Conservation (phyloP, 2,113 vertebrate species). For the Brachyhypopomus gauderio region DNA sequence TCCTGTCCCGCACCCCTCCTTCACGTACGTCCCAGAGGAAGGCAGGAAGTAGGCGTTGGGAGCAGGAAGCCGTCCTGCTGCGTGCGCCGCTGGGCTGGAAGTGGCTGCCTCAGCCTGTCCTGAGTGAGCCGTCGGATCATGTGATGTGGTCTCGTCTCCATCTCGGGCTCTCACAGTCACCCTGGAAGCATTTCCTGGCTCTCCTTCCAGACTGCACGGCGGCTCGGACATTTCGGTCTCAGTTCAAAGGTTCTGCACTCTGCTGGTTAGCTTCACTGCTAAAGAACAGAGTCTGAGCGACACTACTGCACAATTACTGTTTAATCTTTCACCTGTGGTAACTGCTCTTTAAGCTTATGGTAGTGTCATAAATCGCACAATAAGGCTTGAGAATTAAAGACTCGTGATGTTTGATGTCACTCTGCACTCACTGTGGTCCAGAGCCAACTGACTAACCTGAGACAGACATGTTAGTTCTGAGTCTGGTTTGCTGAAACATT, state of each 20-base stretch:
- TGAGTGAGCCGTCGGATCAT: constrained; percentile 58
- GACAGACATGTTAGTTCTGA: no score
- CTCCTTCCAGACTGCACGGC: constrained; percentile 35
- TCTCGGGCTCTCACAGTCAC: constrained; percentile 45
- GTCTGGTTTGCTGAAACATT: no score
- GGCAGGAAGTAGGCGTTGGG: neutral
- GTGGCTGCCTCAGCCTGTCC: constrained; percentile 32
- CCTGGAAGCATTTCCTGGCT: constrained; percentile 64
- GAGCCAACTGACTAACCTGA: no score
- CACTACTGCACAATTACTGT: neutral
- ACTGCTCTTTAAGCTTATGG: neutral
- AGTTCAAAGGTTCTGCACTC: constrained; percentile 39
- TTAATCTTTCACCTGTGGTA: neutral
- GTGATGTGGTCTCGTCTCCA: constrained; percentile 59
- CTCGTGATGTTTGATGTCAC: no score
- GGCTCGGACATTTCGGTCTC: constrained; percentile 54
- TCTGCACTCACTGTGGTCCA: no score
- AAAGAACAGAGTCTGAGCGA: neutral
- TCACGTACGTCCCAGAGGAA: neutral
- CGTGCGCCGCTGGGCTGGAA: constrained; percentile 28
- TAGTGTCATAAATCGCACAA: neutral
- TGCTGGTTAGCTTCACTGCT: constrained; percentile 23
- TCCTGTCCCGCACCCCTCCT: neutral
- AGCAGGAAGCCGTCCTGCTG: neutral
- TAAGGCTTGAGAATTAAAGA: no score